A percentile compares a stretch with the other conserved stretches of the same genome.
Evolutionary conservation across 1,140 invertebrate species (phyloP).

Genomic region (Zaprionus nigranus): DNA sequence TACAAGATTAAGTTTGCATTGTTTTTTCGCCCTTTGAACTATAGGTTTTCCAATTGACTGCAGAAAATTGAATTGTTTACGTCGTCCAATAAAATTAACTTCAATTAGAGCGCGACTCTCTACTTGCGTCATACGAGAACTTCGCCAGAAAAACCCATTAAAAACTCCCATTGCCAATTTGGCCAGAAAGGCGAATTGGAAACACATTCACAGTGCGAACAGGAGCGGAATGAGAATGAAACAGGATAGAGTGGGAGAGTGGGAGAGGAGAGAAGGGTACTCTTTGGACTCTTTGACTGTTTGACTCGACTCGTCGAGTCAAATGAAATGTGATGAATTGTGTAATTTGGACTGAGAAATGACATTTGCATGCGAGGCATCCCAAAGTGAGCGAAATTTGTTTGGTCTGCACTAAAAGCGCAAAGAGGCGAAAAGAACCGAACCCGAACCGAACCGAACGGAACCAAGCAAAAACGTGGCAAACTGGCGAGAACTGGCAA

Average conservation of each 20-base stretch:
- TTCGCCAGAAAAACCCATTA: constrained; percentile 70
- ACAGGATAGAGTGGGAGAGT: constrained; percentile 1
- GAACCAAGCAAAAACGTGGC: constrained; percentile 16
- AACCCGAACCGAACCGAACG: too few species aligned
- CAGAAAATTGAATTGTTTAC: constrained; percentile 45
- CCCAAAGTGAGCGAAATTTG: constrained; percentile 63
- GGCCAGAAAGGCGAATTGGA: constrained; percentile 37
- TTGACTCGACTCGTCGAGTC: constrained; percentile 53
- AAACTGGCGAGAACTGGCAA: constrained; percentile 14
- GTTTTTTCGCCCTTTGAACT: not conserved
- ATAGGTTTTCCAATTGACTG: not conserved
- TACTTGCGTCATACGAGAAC: constrained; percentile 39
- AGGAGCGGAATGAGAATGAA: not conserved
- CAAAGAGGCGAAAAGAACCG: constrained; percentile 48
- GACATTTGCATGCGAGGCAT: constrained; percentile 72
- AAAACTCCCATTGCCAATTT: constrained; percentile 59
- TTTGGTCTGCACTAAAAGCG: constrained; percentile 57
- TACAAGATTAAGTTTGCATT: not conserved
- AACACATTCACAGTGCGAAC: constrained; percentile 35
- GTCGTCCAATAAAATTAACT: constrained; percentile 51
- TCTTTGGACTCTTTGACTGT: constrained; percentile 45
- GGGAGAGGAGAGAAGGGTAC: constrained; percentile 5
- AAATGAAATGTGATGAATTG: constrained; percentile 84
- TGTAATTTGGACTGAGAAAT: constrained; percentile 78
- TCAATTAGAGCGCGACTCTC: constrained; percentile 43